A percentile compares a stretch with the other conserved stretches of the same genome.
Evolutionary conservation across 2,888 invertebrate species (phyloP).

Genomic region (Chalcosyrphus nemorum): DNA sequence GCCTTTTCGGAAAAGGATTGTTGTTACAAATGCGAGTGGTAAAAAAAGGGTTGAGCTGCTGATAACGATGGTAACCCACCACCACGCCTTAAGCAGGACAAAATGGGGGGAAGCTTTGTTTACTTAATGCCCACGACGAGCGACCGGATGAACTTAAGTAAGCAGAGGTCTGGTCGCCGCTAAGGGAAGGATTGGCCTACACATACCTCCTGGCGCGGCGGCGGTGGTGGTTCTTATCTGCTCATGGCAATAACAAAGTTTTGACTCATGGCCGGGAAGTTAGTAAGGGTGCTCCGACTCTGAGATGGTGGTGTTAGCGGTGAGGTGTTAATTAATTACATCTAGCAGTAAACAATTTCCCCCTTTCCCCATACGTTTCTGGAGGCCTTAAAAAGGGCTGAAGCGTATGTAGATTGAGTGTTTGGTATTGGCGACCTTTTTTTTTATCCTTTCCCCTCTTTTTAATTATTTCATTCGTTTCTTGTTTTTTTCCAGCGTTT

Average conservation of each 20-base stretch:
- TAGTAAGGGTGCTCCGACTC: background rate
- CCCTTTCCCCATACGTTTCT: too few relatives aligned
- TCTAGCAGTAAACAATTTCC: conserved; percentile 62
- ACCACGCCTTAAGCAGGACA: conserved; percentile 6
- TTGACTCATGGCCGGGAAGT: conserved; percentile 34
- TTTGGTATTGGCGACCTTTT: conserved; percentile 56
- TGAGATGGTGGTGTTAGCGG: conserved; percentile 45
- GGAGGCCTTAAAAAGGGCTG: conserved; percentile 7
- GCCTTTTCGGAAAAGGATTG: conserved; percentile 33
- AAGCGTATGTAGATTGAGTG: conserved; percentile 63
- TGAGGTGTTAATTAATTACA: conserved; percentile 70
- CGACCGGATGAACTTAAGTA: conserved; percentile 50
- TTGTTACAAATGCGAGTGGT: conserved; percentile 58
- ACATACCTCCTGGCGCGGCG: conserved; percentile 9
- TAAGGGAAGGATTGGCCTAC: conserved; percentile 43
- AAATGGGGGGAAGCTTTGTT: background rate
- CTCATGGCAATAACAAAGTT: conserved; percentile 58
- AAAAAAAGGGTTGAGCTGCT: conserved; percentile 51
- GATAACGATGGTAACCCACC: conserved; percentile 38
- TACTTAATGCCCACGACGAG: conserved; percentile 60
- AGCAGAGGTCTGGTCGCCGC: conserved; percentile 21
- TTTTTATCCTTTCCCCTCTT: too few relatives aligned
- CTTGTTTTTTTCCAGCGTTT: conserved; percentile 3
- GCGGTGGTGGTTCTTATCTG: conserved; percentile 27
- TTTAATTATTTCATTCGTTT: conserved; percentile 58